phyloP scores from a whole-genome alignment of 2,888 invertebrate species.

The Calameuta idolon region DNA sequence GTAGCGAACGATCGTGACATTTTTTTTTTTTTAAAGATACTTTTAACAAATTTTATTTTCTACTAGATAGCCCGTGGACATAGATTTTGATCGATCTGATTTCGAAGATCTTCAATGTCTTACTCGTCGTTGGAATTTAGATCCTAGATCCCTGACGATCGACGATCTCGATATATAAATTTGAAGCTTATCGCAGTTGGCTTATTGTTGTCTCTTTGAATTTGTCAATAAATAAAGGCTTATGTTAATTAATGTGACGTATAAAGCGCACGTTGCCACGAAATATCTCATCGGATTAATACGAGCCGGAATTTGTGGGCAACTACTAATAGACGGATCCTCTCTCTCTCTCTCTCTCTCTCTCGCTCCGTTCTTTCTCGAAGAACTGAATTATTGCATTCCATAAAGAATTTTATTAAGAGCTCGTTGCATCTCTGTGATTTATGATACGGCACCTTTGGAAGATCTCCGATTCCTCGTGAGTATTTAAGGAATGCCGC shows the following conservation, averaged over 20 bases:
- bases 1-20: not conserved
- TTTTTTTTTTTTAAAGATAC: not conserved
- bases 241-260: conserved; percentile 43
- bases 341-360: not conserved
- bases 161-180: not conserved
- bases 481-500: conserved; percentile 34
- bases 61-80: not conserved
- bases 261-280: conserved; percentile 23
- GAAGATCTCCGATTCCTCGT: conserved; percentile 32
- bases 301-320: conserved; percentile 24
- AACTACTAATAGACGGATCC: conserved; percentile 28
- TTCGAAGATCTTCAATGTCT: not conserved
- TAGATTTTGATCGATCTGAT: not conserved
- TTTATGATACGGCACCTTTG: conserved; percentile 35
- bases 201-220: conserved; percentile 32
- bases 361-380: not conserved
- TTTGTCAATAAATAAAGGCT: conserved; percentile 48
- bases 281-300: conserved; percentile 50
- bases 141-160: not conserved
- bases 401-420: conserved; percentile 38
- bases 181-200: conserved; percentile 36
- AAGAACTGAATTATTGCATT: conserved; percentile 40
- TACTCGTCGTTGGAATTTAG: not conserved
- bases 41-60: not conserved
- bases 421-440: conserved; percentile 30